Evolutionary conservation across 2,113 vertebrate genomes (phyloP).

Genomic region (Corythoichthys intestinalis): DNA sequence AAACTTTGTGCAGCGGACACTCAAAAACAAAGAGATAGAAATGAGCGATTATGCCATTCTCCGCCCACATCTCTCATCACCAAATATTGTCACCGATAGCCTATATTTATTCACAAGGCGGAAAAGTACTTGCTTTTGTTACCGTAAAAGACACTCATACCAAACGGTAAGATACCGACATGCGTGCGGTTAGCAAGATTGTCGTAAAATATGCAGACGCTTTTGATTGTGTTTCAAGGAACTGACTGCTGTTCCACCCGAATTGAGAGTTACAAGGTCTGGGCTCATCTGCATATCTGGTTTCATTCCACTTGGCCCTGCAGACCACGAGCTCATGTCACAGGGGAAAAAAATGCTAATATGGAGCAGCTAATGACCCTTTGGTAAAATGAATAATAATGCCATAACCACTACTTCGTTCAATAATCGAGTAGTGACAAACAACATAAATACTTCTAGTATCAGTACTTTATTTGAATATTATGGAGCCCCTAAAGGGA

Average conservation of each 20-base stretch:
- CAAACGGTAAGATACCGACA: background rate
- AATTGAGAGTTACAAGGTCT: constrained; percentile 7
- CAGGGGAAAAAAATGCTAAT: constrained; percentile 9
- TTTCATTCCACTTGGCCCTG: constrained; percentile 40
- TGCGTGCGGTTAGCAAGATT: background rate
- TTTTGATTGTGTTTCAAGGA: constrained; percentile 2
- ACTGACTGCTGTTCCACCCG: constrained; percentile 28
- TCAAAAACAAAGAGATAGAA: constrained; percentile 12
- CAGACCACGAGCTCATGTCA: constrained; percentile 16
- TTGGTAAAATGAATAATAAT: constrained; percentile 21
- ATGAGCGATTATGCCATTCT: constrained; percentile 16
- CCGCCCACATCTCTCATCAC: constrained; percentile 1
- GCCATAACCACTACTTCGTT: background rate
- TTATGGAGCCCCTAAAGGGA: too few species aligned
- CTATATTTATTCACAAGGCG: background rate
- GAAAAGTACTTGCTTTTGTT: background rate
- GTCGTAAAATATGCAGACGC: constrained; percentile 15
- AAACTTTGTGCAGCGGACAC: constrained; percentile 1
- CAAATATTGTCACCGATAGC: constrained; percentile 6
- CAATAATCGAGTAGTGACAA: background rate
- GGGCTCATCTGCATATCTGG: constrained; percentile 53
- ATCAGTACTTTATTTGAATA: background rate
- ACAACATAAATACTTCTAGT: background rate
- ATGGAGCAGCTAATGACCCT: constrained; percentile 7
- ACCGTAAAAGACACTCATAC: background rate